Evolutionary conservation across 2,797 vertebrate genomes (phyloP).

Genomic region (Manis pentadactyla): DNA sequence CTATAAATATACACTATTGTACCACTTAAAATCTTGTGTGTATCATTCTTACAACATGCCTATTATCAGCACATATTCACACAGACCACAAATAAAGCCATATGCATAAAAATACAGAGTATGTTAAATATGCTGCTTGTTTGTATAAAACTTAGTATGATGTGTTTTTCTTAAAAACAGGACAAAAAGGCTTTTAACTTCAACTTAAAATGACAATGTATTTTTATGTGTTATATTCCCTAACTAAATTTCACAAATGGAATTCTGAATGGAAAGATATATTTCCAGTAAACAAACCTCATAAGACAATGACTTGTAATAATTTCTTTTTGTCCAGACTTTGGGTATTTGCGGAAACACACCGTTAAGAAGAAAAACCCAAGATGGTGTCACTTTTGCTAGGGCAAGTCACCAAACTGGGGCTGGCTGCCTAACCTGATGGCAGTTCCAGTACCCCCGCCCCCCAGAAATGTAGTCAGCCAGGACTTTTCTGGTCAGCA

Average conservation of each 20-base stretch:
- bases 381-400: no score
- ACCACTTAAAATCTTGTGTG: neutral
- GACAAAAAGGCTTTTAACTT: constrained; percentile 16
- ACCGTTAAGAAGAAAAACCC: no score
- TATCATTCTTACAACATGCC: neutral
- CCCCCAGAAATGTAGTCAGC: no score
- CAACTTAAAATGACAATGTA: neutral
- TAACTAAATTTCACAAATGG: neutral
- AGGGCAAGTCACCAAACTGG: no score
- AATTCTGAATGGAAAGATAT: constrained; percentile 37
- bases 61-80: neutral
- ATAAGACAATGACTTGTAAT: neutral
- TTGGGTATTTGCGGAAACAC: neutral
- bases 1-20: neutral
- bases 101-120: neutral
- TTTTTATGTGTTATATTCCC: neutral
- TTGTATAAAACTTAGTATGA: neutral
- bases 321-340: neutral
- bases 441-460: no score
- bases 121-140: neutral
- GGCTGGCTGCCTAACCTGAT: no score
- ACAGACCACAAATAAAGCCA: neutral
- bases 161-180: neutral
- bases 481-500: no score
- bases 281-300: neutral